Conservation (phyloP, 2,797 vertebrate genomes). For the Coregonus sp. region DNA sequence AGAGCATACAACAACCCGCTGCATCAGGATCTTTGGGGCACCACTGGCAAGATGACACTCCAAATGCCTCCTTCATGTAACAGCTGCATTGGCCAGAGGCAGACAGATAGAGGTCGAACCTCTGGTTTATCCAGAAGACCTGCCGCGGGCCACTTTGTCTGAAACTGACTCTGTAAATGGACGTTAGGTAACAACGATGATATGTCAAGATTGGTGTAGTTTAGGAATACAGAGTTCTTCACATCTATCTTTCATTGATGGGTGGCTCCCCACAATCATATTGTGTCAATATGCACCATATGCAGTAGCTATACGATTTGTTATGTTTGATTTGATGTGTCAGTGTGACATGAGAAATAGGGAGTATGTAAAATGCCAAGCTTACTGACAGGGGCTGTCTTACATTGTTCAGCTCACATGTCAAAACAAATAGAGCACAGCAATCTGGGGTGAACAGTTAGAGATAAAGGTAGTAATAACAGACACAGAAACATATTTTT, state of each 20-base stretch:
- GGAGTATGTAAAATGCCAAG: too few species aligned
- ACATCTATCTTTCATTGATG: not conserved
- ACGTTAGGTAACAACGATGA: not conserved
- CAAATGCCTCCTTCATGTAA: slow-evolving; percentile 61
- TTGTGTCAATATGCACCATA: too few species aligned
- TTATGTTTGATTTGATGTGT: not conserved
- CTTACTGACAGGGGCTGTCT: not conserved
- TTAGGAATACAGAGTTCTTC: not conserved
- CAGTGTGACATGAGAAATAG: not conserved
- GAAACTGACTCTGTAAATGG: not conserved
- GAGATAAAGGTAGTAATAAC: not conserved
- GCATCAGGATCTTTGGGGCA: slow-evolving; percentile 52
- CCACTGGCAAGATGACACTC: slow-evolving; percentile 43
- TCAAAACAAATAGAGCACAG: not conserved
- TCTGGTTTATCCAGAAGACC: not conserved
- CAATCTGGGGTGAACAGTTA: not conserved
- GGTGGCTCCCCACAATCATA: too few species aligned
- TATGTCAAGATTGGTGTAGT: not conserved
- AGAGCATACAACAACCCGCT: not conserved
- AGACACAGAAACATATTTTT: not conserved
- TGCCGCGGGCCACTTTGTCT: not conserved
- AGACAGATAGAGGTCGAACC: slow-evolving; percentile 13
- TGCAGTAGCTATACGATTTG: not conserved
- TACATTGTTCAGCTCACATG: not conserved
- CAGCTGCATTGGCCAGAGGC: slow-evolving; percentile 63